These are phyloP conservation scores for Pyrgilauda ruficollis DNA, from an alignment of 2,113 vertebrate genomes.

Conservation along the genomic window DNA sequence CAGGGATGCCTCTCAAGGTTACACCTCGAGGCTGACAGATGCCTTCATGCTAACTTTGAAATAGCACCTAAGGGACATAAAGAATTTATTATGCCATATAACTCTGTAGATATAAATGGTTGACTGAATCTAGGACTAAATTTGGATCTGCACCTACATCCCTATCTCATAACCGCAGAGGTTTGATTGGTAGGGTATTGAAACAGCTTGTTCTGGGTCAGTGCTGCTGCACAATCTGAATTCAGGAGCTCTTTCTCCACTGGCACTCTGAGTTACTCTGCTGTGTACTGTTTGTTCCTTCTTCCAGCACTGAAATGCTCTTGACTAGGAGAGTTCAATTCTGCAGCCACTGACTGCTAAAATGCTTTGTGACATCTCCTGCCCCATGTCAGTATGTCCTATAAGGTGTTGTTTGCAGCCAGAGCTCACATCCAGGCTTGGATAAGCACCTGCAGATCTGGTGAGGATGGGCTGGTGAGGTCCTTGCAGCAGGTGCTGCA, in stretches of 20 bases:
- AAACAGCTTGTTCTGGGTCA: not conserved
- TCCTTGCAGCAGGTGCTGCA: not conserved
- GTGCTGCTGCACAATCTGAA: not conserved
- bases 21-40: not conserved
- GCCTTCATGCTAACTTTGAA: not conserved
- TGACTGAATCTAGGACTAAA: not conserved
- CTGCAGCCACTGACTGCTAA: not conserved
- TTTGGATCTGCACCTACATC: not conserved
- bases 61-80: not conserved
- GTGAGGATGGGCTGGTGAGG: not conserved
- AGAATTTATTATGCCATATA: not conserved
- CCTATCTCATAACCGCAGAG: not conserved
- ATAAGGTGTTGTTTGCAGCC: not conserved
- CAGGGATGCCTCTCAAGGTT: not conserved
- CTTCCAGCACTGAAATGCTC: not conserved
- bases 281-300: not conserved
- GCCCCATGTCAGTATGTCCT: not conserved
- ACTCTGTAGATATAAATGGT: not conserved
- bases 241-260: not conserved
- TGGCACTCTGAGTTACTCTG: fast-evolving
- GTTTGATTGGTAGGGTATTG: not conserved
- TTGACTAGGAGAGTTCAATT: not conserved
- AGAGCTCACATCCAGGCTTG: not conserved
- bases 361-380: not conserved
- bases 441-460: not conserved